Percentiles rank a stretch among this genome's conserved stretches.
Evolutionary conservation across 2,113 vertebrate genomes (phyloP).

Genomic region (Oxygymnocypris stewartii): DNA sequence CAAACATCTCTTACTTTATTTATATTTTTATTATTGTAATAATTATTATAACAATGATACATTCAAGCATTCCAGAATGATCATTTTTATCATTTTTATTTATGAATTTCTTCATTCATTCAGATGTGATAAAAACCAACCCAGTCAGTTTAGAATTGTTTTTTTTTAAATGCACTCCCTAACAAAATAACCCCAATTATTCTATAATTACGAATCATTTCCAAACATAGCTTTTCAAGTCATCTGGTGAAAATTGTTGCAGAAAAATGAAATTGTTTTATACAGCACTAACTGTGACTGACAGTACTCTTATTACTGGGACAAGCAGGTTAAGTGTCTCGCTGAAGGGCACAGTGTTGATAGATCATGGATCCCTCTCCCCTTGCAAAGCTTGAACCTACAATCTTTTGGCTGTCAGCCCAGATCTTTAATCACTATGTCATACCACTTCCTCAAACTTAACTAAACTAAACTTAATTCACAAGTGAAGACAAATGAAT

Average conservation of each 20-base stretch:
- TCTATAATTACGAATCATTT: too few relatives aligned
- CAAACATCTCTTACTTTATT: neutral
- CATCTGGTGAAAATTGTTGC: neutral
- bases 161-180: too few relatives aligned
- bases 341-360: slow-evolving; percentile 7
- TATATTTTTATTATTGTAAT: neutral
- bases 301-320: neutral
- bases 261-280: neutral
- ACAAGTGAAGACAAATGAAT: neutral
- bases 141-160: too few relatives aligned
- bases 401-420: neutral
- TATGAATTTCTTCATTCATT: too few relatives aligned
- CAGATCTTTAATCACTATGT: neutral
- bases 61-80: too few relatives aligned
- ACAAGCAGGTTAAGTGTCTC: neutral
- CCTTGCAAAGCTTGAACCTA: neutral
- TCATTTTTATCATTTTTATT: too few relatives aligned
- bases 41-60: neutral
- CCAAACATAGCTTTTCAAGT: too few relatives aligned
- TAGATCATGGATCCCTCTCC: neutral
- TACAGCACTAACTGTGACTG: neutral
- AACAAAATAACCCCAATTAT: too few relatives aligned
- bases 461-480: neutral
- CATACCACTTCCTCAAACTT: neutral
- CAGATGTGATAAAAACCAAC: too few relatives aligned